Base-by-base conservation (phyloP, 1,140 invertebrate species). In the Macrocentrus cingulum region DNA sequence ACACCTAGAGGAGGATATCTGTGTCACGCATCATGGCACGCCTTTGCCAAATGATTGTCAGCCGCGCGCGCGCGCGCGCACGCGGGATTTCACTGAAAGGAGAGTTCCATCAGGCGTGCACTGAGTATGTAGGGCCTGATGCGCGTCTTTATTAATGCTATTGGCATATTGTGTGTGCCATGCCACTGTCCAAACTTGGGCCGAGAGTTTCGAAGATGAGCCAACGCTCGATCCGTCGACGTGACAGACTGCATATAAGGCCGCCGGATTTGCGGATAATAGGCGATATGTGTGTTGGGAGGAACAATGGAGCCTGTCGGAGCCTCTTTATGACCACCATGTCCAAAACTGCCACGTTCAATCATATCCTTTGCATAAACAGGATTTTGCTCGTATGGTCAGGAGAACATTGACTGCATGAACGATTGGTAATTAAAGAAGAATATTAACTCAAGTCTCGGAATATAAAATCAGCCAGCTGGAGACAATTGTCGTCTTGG, bases 231-330 rank as follows among this genome's bases (percentile, higher is more conserved):
- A 57, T 41, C 49, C 36, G 15, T 53, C 54, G 58, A 62, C 55
- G 60, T 62, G 60, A 62, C 56, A 29, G 29, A 29, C 39, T 20
- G 25, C 36, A 29, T 46, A 56, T 64, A 64, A 54, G 63, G 63
- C 41, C 45, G 42, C 20, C 59, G 63, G 55, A 60, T 60, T 62
- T 49, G 50, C 63, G 51, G 63, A 65, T 65, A 62, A 65, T 62
- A 54, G 60, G 48, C 50, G 62, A 62, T 65, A 65, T 57, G 56
- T 57, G 50, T 51, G 37, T 13, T 57, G 56, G 44, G 32, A 51
- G 44, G 60, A 46, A 62, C 63, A 65, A 65, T 65, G 51, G 57
- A 54, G 36, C 54, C 46, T 42, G 51, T 54, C 55, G 54, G 46
- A 37, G 52, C 29, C 48, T 19, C 42, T 49, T 51, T 59, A 51